phyloP scores from a whole-genome alignment of 2,888 invertebrate genomes.

The Tiphia femorata region DNA sequence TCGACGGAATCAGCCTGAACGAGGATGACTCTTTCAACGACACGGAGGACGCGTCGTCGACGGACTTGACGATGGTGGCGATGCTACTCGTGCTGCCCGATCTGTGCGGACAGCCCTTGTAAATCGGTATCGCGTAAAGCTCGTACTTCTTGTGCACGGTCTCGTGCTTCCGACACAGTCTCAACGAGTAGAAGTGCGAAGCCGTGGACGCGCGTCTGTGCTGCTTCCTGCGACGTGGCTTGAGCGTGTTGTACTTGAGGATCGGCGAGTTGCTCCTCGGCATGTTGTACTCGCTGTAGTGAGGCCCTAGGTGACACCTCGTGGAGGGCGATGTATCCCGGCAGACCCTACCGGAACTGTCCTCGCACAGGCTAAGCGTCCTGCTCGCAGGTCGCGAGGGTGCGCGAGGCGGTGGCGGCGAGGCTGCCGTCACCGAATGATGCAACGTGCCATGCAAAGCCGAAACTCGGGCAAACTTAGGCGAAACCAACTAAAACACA shows the following conservation, averaged over 20 bases:
- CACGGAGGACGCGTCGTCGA: conserved; percentile 42
- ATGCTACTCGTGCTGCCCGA: conserved; percentile 49
- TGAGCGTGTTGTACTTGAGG: conserved; percentile 62
- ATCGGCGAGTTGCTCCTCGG: conserved; percentile 64
- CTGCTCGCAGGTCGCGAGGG: too few relatives aligned
- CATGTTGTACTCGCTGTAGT: conserved; percentile 64
- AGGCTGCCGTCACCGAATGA: conserved; percentile 52
- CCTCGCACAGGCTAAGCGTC: too few relatives aligned
- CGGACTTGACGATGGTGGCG: conserved; percentile 46
- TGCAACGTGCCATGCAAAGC: conserved; percentile 65
- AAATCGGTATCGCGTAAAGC: conserved; percentile 63
- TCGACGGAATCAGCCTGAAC: background rate
- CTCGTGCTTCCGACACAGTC: conserved; percentile 59
- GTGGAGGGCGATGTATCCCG: too few relatives aligned
- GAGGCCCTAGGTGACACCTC: conserved; percentile 66
- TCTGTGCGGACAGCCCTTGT: conserved; percentile 59
- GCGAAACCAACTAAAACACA: conserved; percentile 66
- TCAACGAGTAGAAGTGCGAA: conserved; percentile 48
- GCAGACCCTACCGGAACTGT: too few relatives aligned
- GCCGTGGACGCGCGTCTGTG: too few relatives aligned
- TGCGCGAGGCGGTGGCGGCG: too few relatives aligned
- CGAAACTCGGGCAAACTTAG: conserved; percentile 64
- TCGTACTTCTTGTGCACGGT: conserved; percentile 52
- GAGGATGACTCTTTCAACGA: conserved; percentile 27
- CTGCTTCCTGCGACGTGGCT: conserved; percentile 62